Evolutionary conservation across 2,888 invertebrate species (phyloP).

Genomic region (Tortrix viridana): DNA sequence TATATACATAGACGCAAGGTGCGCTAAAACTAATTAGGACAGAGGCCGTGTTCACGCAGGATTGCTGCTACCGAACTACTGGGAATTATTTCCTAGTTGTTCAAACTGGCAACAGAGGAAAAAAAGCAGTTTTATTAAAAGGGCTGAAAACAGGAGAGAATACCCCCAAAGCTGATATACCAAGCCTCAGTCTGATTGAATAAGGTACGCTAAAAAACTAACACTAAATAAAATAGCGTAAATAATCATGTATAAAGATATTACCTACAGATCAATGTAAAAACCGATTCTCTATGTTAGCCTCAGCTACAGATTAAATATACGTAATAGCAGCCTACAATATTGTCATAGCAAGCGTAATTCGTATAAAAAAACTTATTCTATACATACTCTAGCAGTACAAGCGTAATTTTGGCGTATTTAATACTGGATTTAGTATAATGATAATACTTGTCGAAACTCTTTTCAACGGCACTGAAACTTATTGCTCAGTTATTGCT

Average conservation of each 20-base stretch:
- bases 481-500: no score
- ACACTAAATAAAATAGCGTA: background rate
- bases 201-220: background rate
- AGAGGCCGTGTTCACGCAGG: no score
- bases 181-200: background rate
- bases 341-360: conserved; percentile 74
- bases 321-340: conserved; percentile 55
- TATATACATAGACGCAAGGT: no score
- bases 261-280: conserved; percentile 3
- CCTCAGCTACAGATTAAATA: conserved; percentile 1
- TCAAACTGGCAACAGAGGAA: no score
- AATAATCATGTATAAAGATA: background rate
- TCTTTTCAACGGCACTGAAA: background rate
- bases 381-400: conserved; percentile 36
- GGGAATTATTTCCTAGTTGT: no score
- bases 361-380: conserved; percentile 27
- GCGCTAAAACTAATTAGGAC: no score
- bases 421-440: conserved; percentile 49
- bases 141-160: no score
- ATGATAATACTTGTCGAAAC: conserved; percentile 11
- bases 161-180: no score
- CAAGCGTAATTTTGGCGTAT: conserved; percentile 49
- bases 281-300: background rate
- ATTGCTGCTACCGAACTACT: no score
- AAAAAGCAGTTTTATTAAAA: no score